phyloP scores from a whole-genome alignment of 1,140 invertebrate species.

The Drosophila punjabiensis region DNA sequence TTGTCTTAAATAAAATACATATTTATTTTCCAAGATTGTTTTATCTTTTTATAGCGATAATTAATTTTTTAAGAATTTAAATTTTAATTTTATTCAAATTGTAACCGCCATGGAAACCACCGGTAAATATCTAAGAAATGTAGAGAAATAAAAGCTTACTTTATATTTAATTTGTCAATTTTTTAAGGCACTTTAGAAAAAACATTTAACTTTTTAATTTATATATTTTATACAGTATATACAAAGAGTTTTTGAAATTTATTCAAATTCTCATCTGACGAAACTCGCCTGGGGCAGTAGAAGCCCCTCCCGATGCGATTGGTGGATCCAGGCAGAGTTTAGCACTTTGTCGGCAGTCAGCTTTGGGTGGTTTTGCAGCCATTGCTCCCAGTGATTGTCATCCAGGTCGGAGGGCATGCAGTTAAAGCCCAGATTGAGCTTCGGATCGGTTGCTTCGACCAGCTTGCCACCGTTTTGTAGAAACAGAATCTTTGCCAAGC shows the following conservation, averaged over 20 bases:
- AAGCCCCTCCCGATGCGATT: slow-evolving; percentile 18
- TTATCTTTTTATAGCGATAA: too few species aligned
- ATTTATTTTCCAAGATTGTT: too few species aligned
- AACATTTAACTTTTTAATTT: not conserved
- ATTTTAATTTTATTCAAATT: too few species aligned
- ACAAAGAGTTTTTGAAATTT: not conserved
- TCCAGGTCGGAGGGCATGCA: not conserved
- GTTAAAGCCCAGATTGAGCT: slow-evolving; percentile 30
- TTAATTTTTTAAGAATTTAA: too few species aligned
- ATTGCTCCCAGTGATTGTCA: not conserved
- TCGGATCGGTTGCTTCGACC: not conserved
- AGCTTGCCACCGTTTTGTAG: slow-evolving; percentile 57
- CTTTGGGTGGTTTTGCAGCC: not conserved
- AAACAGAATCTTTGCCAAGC: slow-evolving; percentile 44
- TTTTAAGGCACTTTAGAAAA: not conserved
- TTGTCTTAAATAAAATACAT: too few species aligned
- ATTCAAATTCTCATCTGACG: not conserved
- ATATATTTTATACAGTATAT: not conserved
- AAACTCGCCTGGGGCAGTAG: slow-evolving; percentile 6
- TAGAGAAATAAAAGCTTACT: too few species aligned
- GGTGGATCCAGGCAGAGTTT: slow-evolving; percentile 33
- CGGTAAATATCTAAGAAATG: too few species aligned
- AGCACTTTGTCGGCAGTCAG: slow-evolving; percentile 8
- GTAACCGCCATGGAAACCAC: too few species aligned
- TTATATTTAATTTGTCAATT: too few species aligned